These are phyloP conservation scores for Bubo bubo DNA, from an alignment of 2,113 vertebrate genomes.

Conservation along the genomic window DNA sequence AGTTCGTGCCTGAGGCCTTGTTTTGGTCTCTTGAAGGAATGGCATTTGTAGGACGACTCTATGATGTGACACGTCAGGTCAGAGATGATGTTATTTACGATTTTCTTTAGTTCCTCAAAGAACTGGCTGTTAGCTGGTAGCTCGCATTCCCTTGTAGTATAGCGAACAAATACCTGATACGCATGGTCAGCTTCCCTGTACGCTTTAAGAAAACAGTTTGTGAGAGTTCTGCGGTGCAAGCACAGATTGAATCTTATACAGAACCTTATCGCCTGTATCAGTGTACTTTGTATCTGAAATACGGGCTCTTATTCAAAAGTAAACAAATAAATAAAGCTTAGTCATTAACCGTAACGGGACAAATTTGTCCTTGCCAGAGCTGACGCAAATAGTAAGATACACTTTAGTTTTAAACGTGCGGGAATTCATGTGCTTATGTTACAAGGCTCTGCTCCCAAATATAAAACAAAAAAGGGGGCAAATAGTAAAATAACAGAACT, in stretches of 20 bases:
- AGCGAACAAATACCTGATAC: constrained; percentile 65
- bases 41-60: constrained; percentile 61
- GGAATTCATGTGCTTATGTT: not conserved
- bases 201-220: constrained; percentile 9
- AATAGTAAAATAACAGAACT: not conserved
- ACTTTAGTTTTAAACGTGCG: rapidly evolving
- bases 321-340: not conserved
- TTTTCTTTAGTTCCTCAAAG: constrained; percentile 39
- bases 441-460: not conserved
- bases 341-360: not conserved
- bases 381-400: not conserved
- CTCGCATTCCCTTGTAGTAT: constrained; percentile 43
- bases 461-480: not conserved
- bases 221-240: not conserved
- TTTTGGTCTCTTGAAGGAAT: constrained; percentile 48
- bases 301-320: not conserved
- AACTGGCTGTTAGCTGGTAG: constrained; percentile 46
- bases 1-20: constrained; percentile 55
- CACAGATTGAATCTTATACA: not conserved
- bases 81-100: constrained; percentile 55
- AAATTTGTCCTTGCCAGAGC: not conserved
- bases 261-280: not conserved
- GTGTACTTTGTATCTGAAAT: not conserved
- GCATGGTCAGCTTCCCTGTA: constrained; percentile 76
- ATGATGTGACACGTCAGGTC: constrained; percentile 63